Evolutionary conservation across 2,888 invertebrate species (phyloP).

Genomic region (Drosophila subquinaria): DNA sequence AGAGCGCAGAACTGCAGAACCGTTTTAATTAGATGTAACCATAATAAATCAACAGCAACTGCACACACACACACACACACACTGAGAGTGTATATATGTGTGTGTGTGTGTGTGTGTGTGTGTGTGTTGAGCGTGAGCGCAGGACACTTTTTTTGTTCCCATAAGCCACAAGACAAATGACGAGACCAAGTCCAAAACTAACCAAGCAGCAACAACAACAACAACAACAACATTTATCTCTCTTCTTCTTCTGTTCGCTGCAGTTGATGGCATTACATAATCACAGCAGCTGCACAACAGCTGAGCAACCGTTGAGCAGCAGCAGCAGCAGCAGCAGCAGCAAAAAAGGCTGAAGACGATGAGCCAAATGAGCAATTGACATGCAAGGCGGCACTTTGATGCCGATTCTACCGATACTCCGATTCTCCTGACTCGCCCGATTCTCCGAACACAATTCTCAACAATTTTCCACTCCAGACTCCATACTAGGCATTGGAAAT

Average conservation of each 20-base stretch:
- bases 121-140: constrained; percentile 52
- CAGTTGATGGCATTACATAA: constrained; percentile 48
- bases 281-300: constrained; percentile 33
- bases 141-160: constrained; percentile 66
- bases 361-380: constrained; percentile 60
- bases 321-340: constrained; percentile 19
- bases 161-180: constrained; percentile 66
- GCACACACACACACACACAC: constrained; percentile 2
- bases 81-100: constrained; percentile 6
- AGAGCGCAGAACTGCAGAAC: constrained; percentile 64
- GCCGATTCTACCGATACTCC: neutral
- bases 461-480: neutral
- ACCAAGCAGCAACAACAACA: constrained; percentile 14
- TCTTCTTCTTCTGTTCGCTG: constrained; percentile 2
- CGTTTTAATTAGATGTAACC: constrained; percentile 80
- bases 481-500: neutral
- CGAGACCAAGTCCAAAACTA: constrained; percentile 37
- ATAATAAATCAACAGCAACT: constrained; percentile 72
- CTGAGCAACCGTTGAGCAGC: constrained; percentile 38
- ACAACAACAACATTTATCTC: constrained; percentile 3
- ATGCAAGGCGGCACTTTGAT: constrained; percentile 64
- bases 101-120: constrained; percentile 13
- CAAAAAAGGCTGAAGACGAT: neutral
- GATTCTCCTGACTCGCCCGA: neutral
- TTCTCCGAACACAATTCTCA: neutral